Conservation (phyloP, 2,113 vertebrate genomes). For the Pelusios castaneus region DNA sequence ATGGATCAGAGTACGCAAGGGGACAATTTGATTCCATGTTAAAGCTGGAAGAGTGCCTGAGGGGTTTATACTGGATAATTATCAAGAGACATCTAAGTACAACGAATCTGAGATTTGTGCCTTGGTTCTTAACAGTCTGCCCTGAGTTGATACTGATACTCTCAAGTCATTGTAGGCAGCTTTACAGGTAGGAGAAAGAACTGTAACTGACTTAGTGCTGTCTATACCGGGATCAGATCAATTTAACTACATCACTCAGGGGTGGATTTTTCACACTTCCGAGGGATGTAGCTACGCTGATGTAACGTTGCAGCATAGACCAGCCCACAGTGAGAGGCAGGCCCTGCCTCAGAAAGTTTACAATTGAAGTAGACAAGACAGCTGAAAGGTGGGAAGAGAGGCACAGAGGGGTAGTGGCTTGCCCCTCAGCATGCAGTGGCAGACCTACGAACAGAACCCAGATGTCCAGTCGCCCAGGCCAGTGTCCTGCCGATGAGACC, state of each 20-base stretch:
- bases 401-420: neutral
- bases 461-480: neutral
- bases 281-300: neutral
- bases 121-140: neutral
- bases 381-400: neutral
- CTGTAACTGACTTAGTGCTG: neutral
- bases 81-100: neutral
- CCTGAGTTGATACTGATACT: neutral
- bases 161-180: neutral
- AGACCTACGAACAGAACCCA: neutral
- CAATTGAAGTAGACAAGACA: neutral
- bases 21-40: neutral
- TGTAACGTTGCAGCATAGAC: neutral
- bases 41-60: neutral
- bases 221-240: neutral
- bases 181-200: neutral
- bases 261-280: neutral
- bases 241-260: neutral
- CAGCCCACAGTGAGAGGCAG: neutral
- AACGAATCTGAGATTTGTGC: neutral
- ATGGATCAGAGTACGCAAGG: neutral
- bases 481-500: neutral
- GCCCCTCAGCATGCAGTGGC: neutral
- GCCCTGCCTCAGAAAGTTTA: neutral
- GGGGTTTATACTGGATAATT: neutral